phyloP scores from a whole-genome alignment of 2,888 invertebrate species.

The Congeria kusceri region DNA sequence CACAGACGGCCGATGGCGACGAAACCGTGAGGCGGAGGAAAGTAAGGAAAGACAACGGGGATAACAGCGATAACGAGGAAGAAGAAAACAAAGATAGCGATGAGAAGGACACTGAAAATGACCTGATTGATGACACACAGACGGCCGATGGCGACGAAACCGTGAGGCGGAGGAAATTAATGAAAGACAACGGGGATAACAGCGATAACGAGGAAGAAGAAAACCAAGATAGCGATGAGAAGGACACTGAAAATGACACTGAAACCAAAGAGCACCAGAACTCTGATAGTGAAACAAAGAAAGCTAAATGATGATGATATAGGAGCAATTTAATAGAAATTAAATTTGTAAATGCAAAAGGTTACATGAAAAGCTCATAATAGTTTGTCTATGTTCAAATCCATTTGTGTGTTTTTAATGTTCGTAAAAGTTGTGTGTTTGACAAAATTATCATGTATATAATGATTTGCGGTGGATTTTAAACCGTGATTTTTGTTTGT shows the following conservation, averaged over 20 bases:
- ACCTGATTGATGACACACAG: neutral
- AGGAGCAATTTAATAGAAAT: too few relatives aligned
- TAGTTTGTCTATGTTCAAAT: too few relatives aligned
- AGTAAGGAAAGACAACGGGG: slow-evolving; percentile 5
- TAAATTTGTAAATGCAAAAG: too few relatives aligned
- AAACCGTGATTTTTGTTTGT: too few relatives aligned
- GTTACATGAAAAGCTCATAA: too few relatives aligned
- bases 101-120: slow-evolving; percentile 1
- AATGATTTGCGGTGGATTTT: too few relatives aligned
- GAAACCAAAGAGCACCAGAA: neutral
- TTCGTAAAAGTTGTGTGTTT: too few relatives aligned
- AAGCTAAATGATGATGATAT: slow-evolving; percentile 22
- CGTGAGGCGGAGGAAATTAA: slow-evolving; percentile 38
- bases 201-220: neutral
- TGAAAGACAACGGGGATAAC: slow-evolving; percentile 11
- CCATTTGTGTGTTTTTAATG: too few relatives aligned
- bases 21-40: slow-evolving; percentile 40
- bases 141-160: slow-evolving; percentile 32
- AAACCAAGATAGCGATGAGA: neutral
- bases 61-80: slow-evolving; percentile 2
- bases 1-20: slow-evolving; percentile 41
- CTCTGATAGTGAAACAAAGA: slow-evolving; percentile 17
- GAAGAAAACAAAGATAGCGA: slow-evolving; percentile 2
- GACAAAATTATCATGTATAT: too few relatives aligned
- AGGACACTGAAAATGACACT: slow-evolving; percentile 1